Conservation (phyloP, 2,113 vertebrate genomes). For the Formicarius rufipectus region DNA sequence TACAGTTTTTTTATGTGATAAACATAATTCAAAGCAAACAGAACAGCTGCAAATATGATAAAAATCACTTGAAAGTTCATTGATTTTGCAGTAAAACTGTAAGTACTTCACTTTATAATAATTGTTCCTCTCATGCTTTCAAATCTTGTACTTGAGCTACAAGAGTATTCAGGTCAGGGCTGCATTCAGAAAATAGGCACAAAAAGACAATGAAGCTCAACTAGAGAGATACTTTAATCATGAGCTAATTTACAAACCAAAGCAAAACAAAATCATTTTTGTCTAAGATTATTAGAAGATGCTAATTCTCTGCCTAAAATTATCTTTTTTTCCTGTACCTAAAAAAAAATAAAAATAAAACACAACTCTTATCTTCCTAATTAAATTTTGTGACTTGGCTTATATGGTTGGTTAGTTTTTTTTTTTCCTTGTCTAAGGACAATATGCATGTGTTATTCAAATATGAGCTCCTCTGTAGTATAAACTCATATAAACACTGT, state of each 20-base stretch:
- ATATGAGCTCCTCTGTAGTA: conserved; percentile 63
- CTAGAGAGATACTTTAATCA: conserved; percentile 83
- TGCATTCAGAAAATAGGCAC: conserved; percentile 68
- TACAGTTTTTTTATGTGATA: conserved; percentile 47
- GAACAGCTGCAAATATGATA: conserved; percentile 80
- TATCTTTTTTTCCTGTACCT: conserved; percentile 59
- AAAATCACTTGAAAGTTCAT: conserved; percentile 86
- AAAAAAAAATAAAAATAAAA: background rate
- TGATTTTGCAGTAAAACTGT: conserved; percentile 85
- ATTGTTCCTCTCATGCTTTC: conserved; percentile 77
- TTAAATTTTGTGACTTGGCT: conserved; percentile 77
- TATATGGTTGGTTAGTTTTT: conserved; percentile 44
- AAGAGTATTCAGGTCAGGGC: conserved; percentile 77
- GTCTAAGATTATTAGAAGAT: conserved; percentile 86
- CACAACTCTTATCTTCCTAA: conserved; percentile 74
- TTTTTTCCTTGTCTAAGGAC: conserved; percentile 31
- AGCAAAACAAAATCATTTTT: conserved; percentile 80
- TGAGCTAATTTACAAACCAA: conserved; percentile 87
- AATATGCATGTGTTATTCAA: conserved; percentile 64
- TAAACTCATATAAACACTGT: conserved; percentile 43
- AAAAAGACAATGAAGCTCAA: conserved; percentile 74
- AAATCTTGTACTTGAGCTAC: conserved; percentile 78
- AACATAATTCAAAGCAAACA: conserved; percentile 71
- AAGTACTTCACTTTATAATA: conserved; percentile 83
- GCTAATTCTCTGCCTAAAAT: conserved; percentile 77